Evolutionary conservation across 2,113 vertebrate genomes (phyloP).

Genomic region (Rhinichthys klamathensis): DNA sequence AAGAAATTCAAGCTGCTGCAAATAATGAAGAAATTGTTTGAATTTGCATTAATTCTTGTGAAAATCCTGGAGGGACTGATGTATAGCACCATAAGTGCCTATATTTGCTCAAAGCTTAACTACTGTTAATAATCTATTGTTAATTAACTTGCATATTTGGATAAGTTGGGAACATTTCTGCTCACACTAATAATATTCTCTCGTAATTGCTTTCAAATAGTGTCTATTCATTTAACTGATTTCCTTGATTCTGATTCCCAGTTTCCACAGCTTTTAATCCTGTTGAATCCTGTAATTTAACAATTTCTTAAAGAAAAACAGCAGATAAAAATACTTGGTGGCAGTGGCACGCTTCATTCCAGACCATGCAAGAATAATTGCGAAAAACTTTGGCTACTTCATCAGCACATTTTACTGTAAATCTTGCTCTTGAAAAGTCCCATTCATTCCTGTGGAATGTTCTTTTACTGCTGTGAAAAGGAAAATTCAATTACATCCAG

Average conservation of each 20-base stretch:
- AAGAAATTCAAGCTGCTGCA: no score
- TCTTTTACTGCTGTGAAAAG: conserved; percentile 38
- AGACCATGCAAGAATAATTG: neutral
- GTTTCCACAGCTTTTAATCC: neutral
- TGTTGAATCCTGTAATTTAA: neutral
- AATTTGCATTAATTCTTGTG: no score
- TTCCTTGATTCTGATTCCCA: neutral
- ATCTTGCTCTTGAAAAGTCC: neutral
- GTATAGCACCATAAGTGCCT: no score
- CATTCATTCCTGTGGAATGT: neutral
- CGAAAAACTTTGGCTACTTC: neutral
- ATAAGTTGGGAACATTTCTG: no score
- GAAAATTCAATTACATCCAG: conserved; percentile 46
- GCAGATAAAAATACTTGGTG: neutral
- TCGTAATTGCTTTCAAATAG: neutral
- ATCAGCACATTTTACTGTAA: neutral
- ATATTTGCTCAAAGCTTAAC: no score
- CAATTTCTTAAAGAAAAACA: neutral
- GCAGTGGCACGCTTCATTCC: neutral
- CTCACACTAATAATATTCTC: neutral
- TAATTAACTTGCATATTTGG: no score
- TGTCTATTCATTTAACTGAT: neutral
- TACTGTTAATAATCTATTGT: no score
- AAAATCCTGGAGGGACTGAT: no score
- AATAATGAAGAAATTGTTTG: no score